These are phyloP conservation scores for Erethizon dorsatum DNA, from an alignment of 2,797 vertebrate genomes.

Conservation along the genomic window DNA sequence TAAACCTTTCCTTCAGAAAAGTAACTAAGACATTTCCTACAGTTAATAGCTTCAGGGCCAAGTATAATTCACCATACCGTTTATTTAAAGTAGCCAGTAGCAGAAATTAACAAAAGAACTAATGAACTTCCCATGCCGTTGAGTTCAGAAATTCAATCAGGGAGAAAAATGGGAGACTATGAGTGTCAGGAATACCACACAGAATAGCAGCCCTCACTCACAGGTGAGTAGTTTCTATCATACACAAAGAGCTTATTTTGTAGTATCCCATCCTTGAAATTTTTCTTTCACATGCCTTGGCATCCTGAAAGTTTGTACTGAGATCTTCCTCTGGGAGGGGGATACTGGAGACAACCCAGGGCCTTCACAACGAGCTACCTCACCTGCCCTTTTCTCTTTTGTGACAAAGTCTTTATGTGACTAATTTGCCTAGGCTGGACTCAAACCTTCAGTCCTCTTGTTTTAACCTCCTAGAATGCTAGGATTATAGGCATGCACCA, in stretches of 20 bases:
- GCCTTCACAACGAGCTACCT: background rate
- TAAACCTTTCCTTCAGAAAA: background rate
- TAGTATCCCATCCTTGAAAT: background rate
- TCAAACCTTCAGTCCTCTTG: background rate
- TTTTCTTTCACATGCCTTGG: background rate
- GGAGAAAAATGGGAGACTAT: background rate
- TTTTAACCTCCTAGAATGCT: background rate
- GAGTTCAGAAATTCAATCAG: background rate
- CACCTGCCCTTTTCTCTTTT: background rate
- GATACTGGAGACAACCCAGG: background rate
- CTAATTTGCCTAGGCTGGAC: background rate
- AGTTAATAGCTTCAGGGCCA: background rate
- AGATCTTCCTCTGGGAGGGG: background rate
- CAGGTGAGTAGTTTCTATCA: background rate
- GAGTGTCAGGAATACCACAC: fast-evolving
- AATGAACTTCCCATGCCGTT: background rate
- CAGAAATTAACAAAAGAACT: background rate
- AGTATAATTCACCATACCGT: background rate
- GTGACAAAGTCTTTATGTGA: background rate
- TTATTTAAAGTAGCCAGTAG: slow-evolving; percentile 13
- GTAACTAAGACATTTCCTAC: background rate
- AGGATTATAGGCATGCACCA: background rate
- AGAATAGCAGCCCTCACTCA: too few relatives aligned
- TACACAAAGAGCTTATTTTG: background rate
- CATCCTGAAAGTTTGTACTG: background rate